Evolutionary conservation across 30 jellyfish, hydroid and myxozoan genomes (phyloP).

Genomic region (Mastigias papua): DNA sequence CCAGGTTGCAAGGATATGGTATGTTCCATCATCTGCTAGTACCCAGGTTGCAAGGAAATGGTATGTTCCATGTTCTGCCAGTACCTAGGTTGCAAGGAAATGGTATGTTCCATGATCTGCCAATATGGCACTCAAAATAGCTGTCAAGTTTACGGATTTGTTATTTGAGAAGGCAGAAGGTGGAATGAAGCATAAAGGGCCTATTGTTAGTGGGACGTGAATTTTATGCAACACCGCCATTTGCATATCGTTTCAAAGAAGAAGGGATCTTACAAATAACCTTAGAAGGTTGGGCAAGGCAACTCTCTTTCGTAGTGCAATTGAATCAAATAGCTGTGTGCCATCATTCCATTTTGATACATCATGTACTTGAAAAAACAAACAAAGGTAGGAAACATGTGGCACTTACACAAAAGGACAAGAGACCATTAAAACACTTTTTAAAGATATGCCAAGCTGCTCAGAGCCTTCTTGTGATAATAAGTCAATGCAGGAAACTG

Average conservation of each 20-base stretch:
- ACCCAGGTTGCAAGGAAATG: slow-evolving; percentile 9
- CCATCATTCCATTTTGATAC: slow-evolving; percentile 46
- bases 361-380: slow-evolving; percentile 14
- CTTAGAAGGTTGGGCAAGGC: slow-evolving; percentile 25
- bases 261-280: slow-evolving; percentile 20
- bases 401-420: slow-evolving; percentile 23
- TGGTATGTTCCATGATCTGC: not conserved
- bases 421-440: slow-evolving; percentile 1
- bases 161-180: slow-evolving; percentile 44
- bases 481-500: slow-evolving; percentile 7
- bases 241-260: slow-evolving; percentile 21
- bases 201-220: slow-evolving; percentile 13
- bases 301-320: slow-evolving; percentile 11
- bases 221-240: slow-evolving; percentile 41
- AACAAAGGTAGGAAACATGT: not conserved
- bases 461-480: not conserved
- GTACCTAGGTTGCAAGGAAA: not conserved
- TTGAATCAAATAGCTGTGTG: slow-evolving; percentile 40
- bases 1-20: slow-evolving; percentile 47
- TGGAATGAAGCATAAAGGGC: slow-evolving; percentile 25
- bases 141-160: slow-evolving; percentile 17
- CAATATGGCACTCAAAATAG: not conserved
- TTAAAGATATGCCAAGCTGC: slow-evolving; percentile 21
- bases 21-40: slow-evolving; percentile 41
- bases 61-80: slow-evolving; percentile 46